Base-by-base conservation (phyloP, 1,140 invertebrate species). In the Trissolcus basalis region DNA sequence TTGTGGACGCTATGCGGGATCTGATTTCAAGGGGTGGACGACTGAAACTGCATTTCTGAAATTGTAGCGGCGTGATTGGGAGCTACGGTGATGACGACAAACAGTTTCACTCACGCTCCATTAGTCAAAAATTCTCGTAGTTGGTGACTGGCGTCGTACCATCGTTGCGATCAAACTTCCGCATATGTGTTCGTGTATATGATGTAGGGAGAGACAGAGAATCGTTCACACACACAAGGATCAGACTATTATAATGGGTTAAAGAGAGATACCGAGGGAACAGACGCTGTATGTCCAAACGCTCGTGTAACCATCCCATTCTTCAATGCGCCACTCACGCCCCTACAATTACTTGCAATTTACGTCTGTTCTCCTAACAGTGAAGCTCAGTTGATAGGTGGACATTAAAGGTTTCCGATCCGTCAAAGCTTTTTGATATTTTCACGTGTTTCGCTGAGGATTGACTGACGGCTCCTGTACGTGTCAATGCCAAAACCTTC, bases 61-160 rank as follows among this genome's bases (percentile, higher is more conserved):
- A 84, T 82, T 80, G 77, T 80, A 79, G 44, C 54, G 47, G 63
- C 73, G 72, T 72, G 68, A 63, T 73, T 65, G 63, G 75, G 74
- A 80, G 79, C 80, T 76, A 82, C 77, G 81, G 60, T 81, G 80
- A 85, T 83, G 80, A 77, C 76, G 72, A 80, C 79, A 85, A 85
- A 84, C 81, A 82, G 82, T 84, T 81, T 83, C 82, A 63, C 80
- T 86, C 83, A 83, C 82, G 83, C 82, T 83, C 80, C 84, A 86
- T 87, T 85, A 85, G 82, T 85, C 83, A 85, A 85, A 87, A 87
- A 83, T 85, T 80, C 59, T 80, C 77, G 70, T 69, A 60, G 80
- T 72, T 70, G 68, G 78, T 70, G 69, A 69, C 80, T 75, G 64
- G 63, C 58, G 63, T 63, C 63, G 58, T 68, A 61, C 69, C 59